Base-by-base conservation (phyloP, 2,113 vertebrate genomes). In the Centropus bengalensis region DNA sequence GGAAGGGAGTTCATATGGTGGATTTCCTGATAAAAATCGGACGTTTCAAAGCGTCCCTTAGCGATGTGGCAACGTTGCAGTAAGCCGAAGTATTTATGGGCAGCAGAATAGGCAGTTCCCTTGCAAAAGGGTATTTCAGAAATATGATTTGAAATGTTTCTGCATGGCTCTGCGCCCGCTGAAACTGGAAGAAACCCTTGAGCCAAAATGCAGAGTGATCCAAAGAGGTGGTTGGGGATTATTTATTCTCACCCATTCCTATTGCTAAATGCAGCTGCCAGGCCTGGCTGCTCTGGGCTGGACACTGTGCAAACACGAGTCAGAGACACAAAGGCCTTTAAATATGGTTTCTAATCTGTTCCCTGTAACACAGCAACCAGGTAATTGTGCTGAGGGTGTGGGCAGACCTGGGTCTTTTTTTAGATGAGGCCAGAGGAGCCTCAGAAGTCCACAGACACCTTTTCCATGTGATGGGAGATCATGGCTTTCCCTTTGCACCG, bases 21-120 rank as follows among this genome's bases (percentile, higher is more conserved):
- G 5, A 36, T 78, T 95, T 94, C 79, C 94, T 90, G 89, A 92
- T 93, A 77, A 86, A 93, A 93, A 74, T 81, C 33, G 47, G 87
- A 14, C 3, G 1, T 87, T 95, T 94, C 94, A 93, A 96, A 96
- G 87, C 7, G 16, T 77, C 79, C 55, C 70, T 79, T 8, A 9
- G 24, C 28, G 1, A 26, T 49, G 78, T 56, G 89, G 78, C 91
- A 73, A 79, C 8, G 86, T 19, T 63, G 80, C 10, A 49, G 62
- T 4, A 24, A 84, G 40, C 68, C 14, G 2, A 59, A 77, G 70
- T 79, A 67, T 51, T 91, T 74, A 55, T 40, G 85, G 93, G 88
- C 84, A 68, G 81, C 56, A 45, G 64, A 64, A 69, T 1, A 45
- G 85, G 88, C 88, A 56, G 67, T 69, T 91, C 52, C 63, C 71